A percentile compares a stretch with the other conserved stretches of the same genome.
Evolutionary conservation across 2,888 invertebrate genomes (phyloP).

Genomic region (Holacanthella duospinosa): DNA sequence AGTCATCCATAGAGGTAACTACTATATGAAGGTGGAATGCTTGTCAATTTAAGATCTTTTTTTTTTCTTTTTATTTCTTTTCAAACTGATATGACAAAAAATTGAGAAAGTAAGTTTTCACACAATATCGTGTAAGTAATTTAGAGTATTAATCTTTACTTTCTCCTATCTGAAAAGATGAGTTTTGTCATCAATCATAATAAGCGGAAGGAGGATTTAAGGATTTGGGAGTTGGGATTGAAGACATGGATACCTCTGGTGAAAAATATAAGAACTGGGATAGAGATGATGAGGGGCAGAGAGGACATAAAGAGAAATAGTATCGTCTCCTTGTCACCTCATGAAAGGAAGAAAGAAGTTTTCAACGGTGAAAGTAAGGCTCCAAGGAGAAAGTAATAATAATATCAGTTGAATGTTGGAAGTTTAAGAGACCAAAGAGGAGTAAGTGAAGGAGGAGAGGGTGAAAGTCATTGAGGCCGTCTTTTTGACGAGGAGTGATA

Average conservation of each 20-base stretch:
- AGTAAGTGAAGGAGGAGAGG: neutral
- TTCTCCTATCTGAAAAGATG: neutral
- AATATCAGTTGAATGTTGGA: neutral
- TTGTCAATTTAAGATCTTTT: no score
- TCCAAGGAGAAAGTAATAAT: neutral
- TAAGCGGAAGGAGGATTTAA: no score
- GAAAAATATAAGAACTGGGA: neutral
- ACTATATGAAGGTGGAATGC: no score
- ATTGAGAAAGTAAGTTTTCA: neutral
- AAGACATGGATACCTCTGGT: neutral
- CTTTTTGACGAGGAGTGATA: slow-evolving; percentile 1
- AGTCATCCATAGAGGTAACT: no score
- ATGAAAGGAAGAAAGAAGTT: neutral
- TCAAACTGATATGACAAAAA: neutral
- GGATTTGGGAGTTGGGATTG: neutral
- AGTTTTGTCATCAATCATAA: slow-evolving; percentile 1
- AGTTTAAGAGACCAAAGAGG: neutral
- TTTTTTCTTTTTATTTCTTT: no score
- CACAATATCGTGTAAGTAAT: no score
- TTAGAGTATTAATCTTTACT: neutral
- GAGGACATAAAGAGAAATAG: neutral
- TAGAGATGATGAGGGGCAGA: neutral
- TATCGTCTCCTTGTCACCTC: neutral
- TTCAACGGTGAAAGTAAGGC: neutral
- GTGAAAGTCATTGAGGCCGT: neutral